phyloP scores from a whole-genome alignment of 1,140 invertebrate genomes.

The Ceratina australensis region DNA sequence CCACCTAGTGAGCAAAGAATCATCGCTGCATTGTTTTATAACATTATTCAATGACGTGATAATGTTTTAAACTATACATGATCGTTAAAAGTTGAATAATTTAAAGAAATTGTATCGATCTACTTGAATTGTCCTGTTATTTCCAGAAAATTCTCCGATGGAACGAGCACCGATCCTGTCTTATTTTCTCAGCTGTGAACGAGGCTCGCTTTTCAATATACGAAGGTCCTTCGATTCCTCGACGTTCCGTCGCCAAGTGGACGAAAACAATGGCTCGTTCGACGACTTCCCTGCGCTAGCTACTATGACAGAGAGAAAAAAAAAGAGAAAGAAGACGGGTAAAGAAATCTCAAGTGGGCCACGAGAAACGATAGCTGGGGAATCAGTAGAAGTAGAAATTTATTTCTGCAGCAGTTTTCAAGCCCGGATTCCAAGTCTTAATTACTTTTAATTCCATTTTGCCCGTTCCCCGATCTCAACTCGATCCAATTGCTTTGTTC shows the following conservation, averaged over 20 bases:
- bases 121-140: slow-evolving; percentile 26
- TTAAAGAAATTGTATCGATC: no score
- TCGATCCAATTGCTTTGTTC: background rate
- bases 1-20: no score
- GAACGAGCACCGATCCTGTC: background rate
- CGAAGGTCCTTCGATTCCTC: slow-evolving; percentile 43
- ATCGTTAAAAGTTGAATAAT: no score
- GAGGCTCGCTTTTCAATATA: slow-evolving; percentile 27
- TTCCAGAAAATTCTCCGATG: slow-evolving; percentile 23
- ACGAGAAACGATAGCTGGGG: background rate
- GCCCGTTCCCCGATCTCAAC: slow-evolving; percentile 1
- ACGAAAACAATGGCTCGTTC: slow-evolving; percentile 67
- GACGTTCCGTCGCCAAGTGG: slow-evolving; percentile 57
- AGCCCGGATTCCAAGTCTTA: slow-evolving; percentile 40
- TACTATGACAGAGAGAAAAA: slow-evolving; percentile 19
- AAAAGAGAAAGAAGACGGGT: background rate
- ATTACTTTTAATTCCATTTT: slow-evolving; percentile 61
- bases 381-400: slow-evolving; percentile 40
- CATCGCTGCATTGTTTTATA: no score
- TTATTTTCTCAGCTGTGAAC: slow-evolving; percentile 55
- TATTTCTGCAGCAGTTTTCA: background rate
- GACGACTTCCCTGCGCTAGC: slow-evolving; percentile 42
- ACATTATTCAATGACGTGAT: no score
- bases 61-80: no score
- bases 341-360: slow-evolving; percentile 19